phyloP scores from a whole-genome alignment of 2,113 vertebrate species.

The Struthidea cinerea region DNA sequence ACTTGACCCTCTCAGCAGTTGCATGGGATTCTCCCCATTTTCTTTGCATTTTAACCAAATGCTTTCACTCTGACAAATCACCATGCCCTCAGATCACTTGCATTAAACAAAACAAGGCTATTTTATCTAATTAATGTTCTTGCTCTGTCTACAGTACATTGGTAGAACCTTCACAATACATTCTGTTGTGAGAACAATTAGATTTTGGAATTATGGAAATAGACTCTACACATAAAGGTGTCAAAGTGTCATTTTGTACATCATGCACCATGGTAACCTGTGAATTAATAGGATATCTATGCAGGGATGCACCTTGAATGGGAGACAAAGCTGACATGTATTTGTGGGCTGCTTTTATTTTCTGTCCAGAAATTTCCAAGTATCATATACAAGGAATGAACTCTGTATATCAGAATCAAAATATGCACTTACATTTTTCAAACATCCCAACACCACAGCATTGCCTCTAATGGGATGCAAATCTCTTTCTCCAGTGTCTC shows the following conservation, averaged over 20 bases:
- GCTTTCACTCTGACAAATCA: conserved; percentile 40
- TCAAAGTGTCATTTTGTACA: background rate
- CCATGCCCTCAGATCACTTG: background rate
- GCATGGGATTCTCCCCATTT: conserved; percentile 21
- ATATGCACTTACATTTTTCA: background rate
- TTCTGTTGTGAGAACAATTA: background rate
- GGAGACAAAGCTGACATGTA: background rate
- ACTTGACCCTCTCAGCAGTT: background rate
- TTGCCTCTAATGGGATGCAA: background rate
- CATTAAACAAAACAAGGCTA: conserved; percentile 33
- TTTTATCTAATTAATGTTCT: background rate
- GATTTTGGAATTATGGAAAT: background rate
- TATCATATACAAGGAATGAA: background rate
- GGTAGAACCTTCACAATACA: background rate
- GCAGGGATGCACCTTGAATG: background rate
- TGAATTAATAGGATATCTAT: background rate
- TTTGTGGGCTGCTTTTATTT: background rate
- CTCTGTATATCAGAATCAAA: background rate
- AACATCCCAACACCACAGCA: background rate
- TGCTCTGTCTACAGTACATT: background rate
- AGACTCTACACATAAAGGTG: background rate
- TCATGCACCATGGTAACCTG: background rate
- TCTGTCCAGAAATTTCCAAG: background rate
- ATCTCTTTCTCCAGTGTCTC: background rate
- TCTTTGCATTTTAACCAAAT: conserved; percentile 36